Evolutionary conservation across 2,888 invertebrate genomes (phyloP).

Genomic region (Drosophila anceps): DNA sequence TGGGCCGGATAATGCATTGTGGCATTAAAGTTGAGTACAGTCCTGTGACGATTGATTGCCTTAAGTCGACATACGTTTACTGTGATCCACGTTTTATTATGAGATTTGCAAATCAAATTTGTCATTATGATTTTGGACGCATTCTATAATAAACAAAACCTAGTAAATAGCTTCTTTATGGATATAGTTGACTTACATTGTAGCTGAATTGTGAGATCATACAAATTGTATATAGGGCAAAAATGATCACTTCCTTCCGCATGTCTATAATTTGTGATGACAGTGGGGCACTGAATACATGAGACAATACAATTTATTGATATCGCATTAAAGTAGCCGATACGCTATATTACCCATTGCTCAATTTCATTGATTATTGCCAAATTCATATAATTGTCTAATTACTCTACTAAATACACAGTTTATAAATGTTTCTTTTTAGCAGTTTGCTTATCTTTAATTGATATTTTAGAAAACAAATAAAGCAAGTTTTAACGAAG

Average conservation of each 20-base stretch:
- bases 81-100: background rate
- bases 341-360: background rate
- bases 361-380: background rate
- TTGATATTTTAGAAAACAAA: background rate
- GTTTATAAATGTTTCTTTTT: background rate
- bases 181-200: background rate
- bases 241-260: background rate
- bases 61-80: background rate
- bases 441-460: background rate
- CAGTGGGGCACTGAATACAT: background rate
- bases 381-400: background rate
- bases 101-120: background rate
- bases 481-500: background rate
- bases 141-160: background rate
- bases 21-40: background rate
- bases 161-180: background rate
- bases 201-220: background rate
- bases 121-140: background rate
- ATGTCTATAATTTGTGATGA: background rate
- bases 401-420: background rate
- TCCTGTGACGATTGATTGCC: background rate
- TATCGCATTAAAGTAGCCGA: background rate
- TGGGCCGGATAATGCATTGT: background rate
- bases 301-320: background rate
- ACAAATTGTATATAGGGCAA: background rate